phyloP scores from a whole-genome alignment of 2,888 invertebrate genomes.

The Himalopsyche kuldschensis region DNA sequence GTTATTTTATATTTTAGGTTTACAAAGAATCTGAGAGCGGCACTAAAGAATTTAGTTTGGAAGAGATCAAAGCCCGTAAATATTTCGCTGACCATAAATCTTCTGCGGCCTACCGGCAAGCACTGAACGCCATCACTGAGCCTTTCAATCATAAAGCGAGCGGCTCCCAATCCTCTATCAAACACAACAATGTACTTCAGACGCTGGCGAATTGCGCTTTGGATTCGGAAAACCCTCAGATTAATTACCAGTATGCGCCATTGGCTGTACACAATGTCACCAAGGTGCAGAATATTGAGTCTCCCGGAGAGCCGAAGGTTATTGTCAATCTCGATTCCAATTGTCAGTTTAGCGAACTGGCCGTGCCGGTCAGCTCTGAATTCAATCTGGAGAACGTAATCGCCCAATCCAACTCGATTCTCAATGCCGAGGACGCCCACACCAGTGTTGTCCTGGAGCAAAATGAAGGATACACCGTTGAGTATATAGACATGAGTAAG shows the following conservation, averaged over 20 bases:
- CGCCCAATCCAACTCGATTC: conserved; percentile 35
- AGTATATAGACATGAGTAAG: conserved; percentile 27
- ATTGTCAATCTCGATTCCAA: conserved; percentile 55
- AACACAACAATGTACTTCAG: conserved; percentile 49
- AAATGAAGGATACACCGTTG: conserved; percentile 29
- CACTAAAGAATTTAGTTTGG: conserved; percentile 74
- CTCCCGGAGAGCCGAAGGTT: conserved; percentile 56
- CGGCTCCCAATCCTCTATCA: background rate
- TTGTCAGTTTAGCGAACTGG: conserved; percentile 10
- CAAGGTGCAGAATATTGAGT: conserved; percentile 56
- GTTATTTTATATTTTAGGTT: conserved; percentile 45
- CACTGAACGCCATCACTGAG: background rate
- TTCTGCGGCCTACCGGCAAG: conserved; percentile 3
- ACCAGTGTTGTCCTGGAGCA: conserved; percentile 23
- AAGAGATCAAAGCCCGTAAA: conserved; percentile 70
- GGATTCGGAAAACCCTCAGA: conserved; percentile 48
- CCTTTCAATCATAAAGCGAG: background rate
- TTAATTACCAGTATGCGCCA: conserved; percentile 41
- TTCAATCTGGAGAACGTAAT: conserved; percentile 37
- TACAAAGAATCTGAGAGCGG: conserved; percentile 58
- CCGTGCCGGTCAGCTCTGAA: conserved; percentile 41
- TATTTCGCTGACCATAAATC: conserved; percentile 48
- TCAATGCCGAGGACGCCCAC: conserved; percentile 33
- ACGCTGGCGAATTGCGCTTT: conserved; percentile 57
- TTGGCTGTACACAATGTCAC: conserved; percentile 53